These are phyloP conservation scores for Autographa gamma DNA, from an alignment of 2,888 invertebrate genomes.

Conservation along the genomic window DNA sequence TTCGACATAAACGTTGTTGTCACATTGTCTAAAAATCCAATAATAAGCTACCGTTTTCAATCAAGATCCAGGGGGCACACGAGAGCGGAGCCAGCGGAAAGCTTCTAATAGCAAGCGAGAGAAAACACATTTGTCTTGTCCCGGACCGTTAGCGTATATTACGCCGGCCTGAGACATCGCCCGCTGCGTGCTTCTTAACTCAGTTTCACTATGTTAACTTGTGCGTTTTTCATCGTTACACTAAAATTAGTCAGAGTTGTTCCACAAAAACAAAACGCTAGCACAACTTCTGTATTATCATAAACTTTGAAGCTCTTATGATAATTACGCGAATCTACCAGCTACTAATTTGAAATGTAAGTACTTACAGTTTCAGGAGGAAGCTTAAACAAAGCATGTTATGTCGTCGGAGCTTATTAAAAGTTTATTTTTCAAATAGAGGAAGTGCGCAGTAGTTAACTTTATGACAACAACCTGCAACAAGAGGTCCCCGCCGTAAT, in stretches of 20 bases:
- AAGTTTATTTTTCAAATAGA: slow-evolving; percentile 72
- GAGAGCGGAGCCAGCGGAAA: slow-evolving; percentile 68
- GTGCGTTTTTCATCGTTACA: slow-evolving; percentile 70
- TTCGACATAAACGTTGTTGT: slow-evolving; percentile 56
- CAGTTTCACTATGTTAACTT: slow-evolving; percentile 71
- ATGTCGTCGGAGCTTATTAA: slow-evolving; percentile 66
- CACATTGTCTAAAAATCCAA: slow-evolving; percentile 67
- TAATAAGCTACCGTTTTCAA: slow-evolving; percentile 82
- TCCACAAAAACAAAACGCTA: slow-evolving; percentile 23
- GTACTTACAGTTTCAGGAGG: slow-evolving; percentile 49
- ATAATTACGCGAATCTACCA: slow-evolving; percentile 45
- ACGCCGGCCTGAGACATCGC: slow-evolving; percentile 80
- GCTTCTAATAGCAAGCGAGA: slow-evolving; percentile 84
- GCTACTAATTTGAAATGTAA: slow-evolving; percentile 45
- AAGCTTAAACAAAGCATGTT: slow-evolving; percentile 64
- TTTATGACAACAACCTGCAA: slow-evolving; percentile 71
- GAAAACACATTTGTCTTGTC: slow-evolving; percentile 89
- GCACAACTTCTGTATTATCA: slow-evolving; percentile 39
- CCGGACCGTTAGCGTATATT: slow-evolving; percentile 88
- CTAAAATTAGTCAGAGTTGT: slow-evolving; percentile 63
- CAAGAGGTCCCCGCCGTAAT: slow-evolving; percentile 63
- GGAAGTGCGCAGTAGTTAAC: slow-evolving; percentile 66
- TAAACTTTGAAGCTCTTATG: slow-evolving; percentile 48
- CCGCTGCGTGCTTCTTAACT: slow-evolving; percentile 81
- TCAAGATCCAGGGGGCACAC: slow-evolving; percentile 75